Conservation (phyloP, 2,113 vertebrate species). For the Rhodinocichla rosea region DNA sequence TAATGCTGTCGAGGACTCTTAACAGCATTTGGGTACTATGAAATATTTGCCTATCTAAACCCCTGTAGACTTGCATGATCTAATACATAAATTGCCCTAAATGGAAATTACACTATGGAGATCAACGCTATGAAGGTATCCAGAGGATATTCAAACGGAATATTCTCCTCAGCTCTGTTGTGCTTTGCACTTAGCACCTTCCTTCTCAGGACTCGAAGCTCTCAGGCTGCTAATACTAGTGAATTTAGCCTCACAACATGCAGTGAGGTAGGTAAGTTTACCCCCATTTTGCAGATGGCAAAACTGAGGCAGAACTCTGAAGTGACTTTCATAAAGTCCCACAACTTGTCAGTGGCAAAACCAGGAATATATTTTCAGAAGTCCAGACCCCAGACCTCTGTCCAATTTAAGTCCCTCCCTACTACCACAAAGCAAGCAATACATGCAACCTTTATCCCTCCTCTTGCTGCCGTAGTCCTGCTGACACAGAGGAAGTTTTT, state of each 20-base stretch:
- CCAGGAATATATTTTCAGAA: background rate
- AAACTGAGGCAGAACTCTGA: slow-evolving; percentile 38
- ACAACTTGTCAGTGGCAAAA: slow-evolving; percentile 4
- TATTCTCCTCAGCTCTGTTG: background rate
- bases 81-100: background rate
- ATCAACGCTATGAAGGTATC: background rate
- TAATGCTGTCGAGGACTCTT: background rate
- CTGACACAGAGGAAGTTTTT: slow-evolving; percentile 22
- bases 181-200: slow-evolving; percentile 52
- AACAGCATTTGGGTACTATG: background rate
- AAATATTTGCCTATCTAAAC: background rate
- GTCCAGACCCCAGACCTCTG: background rate
- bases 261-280: slow-evolving; percentile 56
- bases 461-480: background rate
- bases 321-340: background rate
- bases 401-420: background rate
- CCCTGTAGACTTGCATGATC: background rate
- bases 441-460: background rate
- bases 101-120: background rate
- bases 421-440: slow-evolving; percentile 26
- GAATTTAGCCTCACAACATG: slow-evolving; percentile 59
- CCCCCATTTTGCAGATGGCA: slow-evolving; percentile 28
- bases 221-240: slow-evolving; percentile 24
- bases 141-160: background rate
- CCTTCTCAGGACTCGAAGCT: slow-evolving; percentile 13